Percentiles rank a stretch among this genome's conserved stretches.
These are phyloP conservation scores for Caenorhabditis sp. DNA, from an alignment of 2,888 invertebrate genomes.

Conservation along the genomic window DNA sequence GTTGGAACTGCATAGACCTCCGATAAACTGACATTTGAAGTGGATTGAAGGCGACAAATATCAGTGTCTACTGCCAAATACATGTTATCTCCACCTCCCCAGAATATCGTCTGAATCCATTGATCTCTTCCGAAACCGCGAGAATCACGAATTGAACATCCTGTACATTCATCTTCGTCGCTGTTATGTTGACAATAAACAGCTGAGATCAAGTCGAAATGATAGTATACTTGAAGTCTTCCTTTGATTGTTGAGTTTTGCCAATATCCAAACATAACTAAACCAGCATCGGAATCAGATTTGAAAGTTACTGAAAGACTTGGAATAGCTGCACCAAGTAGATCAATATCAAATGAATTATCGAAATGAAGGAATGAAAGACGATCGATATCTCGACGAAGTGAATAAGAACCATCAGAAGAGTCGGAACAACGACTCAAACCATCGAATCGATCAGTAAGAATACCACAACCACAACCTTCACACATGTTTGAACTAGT, in stretches of 20 bases:
- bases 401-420: constrained; percentile 16
- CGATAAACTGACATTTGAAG: constrained; percentile 28
- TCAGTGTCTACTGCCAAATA: constrained; percentile 30
- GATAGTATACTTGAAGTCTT: constrained; percentile 49
- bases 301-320: constrained; percentile 41
- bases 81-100: constrained; percentile 32
- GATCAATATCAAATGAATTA: constrained; percentile 33
- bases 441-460: constrained; percentile 31
- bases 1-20: constrained; percentile 45
- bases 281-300: constrained; percentile 47
- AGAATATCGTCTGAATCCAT: constrained; percentile 46
- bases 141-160: constrained; percentile 20
- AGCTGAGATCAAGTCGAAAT: constrained; percentile 39
- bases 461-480: constrained; percentile 33
- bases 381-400: constrained; percentile 45
- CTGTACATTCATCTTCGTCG: constrained; percentile 33
- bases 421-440: constrained; percentile 28
- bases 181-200: constrained; percentile 31
- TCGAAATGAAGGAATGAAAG: constrained; percentile 46
- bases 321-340: constrained; percentile 28
- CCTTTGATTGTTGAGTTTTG: constrained; percentile 37
- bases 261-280: constrained; percentile 52
- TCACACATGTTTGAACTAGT: constrained; percentile 21
- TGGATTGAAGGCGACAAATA: constrained; percentile 27
- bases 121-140: constrained; percentile 43